Base-by-base conservation (phyloP, 1,140 invertebrate genomes). In the Asobara japonica region DNA sequence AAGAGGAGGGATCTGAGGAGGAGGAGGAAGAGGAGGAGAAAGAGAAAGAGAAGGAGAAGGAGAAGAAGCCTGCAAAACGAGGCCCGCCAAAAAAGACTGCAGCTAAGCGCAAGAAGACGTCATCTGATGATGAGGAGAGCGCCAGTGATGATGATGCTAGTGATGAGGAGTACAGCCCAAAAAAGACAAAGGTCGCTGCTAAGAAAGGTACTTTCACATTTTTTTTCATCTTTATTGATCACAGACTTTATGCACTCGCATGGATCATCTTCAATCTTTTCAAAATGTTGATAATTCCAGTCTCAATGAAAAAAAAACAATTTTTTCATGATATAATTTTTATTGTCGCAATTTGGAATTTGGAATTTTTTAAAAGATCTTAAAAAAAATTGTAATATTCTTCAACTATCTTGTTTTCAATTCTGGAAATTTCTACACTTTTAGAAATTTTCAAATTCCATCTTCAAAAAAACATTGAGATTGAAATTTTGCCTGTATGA, bases 111-210 rank as follows among this genome's bases (percentile, higher is more conserved):
- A 91, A 91, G 81, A 90, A 90, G 75, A 88, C 86, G 7, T 89
- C 88, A 0, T 89, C 89, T 0, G 91, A 90, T 16, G 91, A 90
- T 18, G 90, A 90, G 64, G 91, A 91, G 27, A 91, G 89, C 22
- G 90, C 88, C 2, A 91, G 88, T 4, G 89, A 91, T 48, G 90
- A 92, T 66, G 90, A 90, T 62, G 91, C 90, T 6, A 91, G 90
- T 41, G 92, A 92, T 71, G 92, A 93, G 74, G 92, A 92, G 56
- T 92, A 92, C 74, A 91, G 89, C 64, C 91, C 91, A n/a, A 89
- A 89, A 74, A 92, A 92, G 79, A 80, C 86, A 38, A 89, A 85
- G 77, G 79, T 71, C 72, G 80, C 77, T 27, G 83, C 80, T 8
- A 89, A 86, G 69, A 89, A 87, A 79, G 85, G 84, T 83, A 80